Conservation (phyloP, 2,888 invertebrate genomes). For the Pristionchus entomophagus region DNA sequence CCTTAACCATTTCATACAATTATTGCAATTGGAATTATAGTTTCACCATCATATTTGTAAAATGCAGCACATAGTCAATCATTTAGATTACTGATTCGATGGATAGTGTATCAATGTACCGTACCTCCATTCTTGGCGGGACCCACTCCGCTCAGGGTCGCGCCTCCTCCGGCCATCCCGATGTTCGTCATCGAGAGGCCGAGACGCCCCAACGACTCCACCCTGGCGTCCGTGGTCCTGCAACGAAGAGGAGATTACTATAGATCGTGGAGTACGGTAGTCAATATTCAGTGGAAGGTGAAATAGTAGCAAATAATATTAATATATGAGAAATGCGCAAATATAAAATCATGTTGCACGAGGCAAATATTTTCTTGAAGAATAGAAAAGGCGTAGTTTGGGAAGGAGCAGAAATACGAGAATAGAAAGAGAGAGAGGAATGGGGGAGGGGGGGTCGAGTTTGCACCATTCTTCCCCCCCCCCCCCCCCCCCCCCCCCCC, state of each 20-base stretch:
- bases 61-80: too few species aligned
- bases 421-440: not conserved
- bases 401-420: slow-evolving; percentile 13
- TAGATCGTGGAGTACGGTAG: not conserved
- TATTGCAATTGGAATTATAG: too few species aligned
- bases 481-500: slow-evolving; percentile 24
- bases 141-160: not conserved
- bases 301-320: not conserved
- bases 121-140: slow-evolving; percentile 19
- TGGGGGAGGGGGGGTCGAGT: not conserved
- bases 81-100: too few species aligned
- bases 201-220: slow-evolving; percentile 20
- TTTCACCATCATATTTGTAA: too few species aligned
- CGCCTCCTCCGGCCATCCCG: not conserved
- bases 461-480: slow-evolving; percentile 14
- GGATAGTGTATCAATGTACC: not conserved
- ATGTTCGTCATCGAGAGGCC: slow-evolving; percentile 15
- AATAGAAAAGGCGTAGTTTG: not conserved
- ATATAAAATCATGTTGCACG: not conserved
- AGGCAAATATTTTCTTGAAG: not conserved
- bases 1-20: not conserved
- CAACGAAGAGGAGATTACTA: not conserved
- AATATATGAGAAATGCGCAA: not conserved
- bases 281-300: not conserved
- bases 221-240: slow-evolving; percentile 14